Conservation (phyloP, 2,888 invertebrate species). For the Plebejus anna region DNA sequence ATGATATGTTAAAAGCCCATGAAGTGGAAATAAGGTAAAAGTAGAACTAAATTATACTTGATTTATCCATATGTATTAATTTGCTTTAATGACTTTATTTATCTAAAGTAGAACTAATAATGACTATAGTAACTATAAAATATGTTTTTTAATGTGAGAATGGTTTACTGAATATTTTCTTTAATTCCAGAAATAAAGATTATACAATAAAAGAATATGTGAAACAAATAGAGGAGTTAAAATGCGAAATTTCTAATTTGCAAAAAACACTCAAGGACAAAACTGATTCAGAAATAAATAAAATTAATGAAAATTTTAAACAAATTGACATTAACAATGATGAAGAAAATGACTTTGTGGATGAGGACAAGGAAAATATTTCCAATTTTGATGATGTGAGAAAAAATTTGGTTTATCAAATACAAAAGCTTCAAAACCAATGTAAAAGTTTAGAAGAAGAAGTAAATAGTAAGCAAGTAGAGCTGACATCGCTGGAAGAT, state of each 20-base stretch:
- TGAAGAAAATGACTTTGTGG: conserved; percentile 31
- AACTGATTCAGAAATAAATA: conserved; percentile 46
- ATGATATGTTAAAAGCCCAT: conserved; percentile 64
- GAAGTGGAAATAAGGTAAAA: conserved; percentile 70
- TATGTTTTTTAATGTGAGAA: conserved; percentile 11
- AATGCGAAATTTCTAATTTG: conserved; percentile 56
- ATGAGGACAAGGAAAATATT: conserved; percentile 33
- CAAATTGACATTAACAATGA: conserved; percentile 41
- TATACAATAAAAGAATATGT: conserved; percentile 65
- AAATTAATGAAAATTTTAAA: conserved; percentile 42
- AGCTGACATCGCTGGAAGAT: conserved; percentile 64
- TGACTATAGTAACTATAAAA: neutral
- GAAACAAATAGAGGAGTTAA: conserved; percentile 69
- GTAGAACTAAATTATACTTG: neutral
- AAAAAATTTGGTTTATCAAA: conserved; percentile 50
- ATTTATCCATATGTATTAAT: neutral
- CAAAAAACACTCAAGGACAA: conserved; percentile 42
- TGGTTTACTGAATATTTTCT: neutral
- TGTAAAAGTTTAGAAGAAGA: conserved; percentile 65
- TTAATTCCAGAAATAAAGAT: conserved; percentile 64
- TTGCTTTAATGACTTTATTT: neutral
- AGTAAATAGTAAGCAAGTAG: conserved; percentile 64
- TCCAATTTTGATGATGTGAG: conserved; percentile 41
- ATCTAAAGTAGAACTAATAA: neutral
- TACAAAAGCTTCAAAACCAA: conserved; percentile 54